Evolutionary conservation across 2,113 vertebrate genomes (phyloP).

Genomic region (Panthera leo): DNA sequence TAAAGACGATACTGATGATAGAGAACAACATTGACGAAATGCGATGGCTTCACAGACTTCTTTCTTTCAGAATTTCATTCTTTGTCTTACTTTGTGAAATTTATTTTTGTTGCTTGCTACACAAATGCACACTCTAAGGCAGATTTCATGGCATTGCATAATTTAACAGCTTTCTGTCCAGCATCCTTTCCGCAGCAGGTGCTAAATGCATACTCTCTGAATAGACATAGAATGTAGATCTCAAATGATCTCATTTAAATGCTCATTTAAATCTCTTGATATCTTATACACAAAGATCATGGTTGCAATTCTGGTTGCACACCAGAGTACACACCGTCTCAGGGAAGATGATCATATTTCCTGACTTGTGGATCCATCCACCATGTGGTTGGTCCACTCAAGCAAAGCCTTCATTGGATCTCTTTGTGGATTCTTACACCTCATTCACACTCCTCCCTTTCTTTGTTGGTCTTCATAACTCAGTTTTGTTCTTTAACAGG

Average conservation of each 20-base stretch:
- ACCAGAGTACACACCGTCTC: constrained; percentile 88
- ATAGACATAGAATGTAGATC: constrained; percentile 92
- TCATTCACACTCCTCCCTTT: constrained; percentile 94
- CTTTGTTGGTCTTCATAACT: constrained; percentile 94
- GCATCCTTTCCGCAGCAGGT: constrained; percentile 93
- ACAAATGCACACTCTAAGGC: constrained; percentile 92
- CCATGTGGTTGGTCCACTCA: constrained; percentile 91
- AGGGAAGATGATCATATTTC: constrained; percentile 91
- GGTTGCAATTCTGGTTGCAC: constrained; percentile 90
- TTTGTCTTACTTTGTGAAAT: constrained; percentile 95
- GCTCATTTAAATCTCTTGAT: constrained; percentile 92
- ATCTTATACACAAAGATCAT: constrained; percentile 91
- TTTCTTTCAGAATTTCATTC: constrained; percentile 93
- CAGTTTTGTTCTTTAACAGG: constrained; percentile 91
- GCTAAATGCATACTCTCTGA: constrained; percentile 93
- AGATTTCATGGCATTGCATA: constrained; percentile 94
- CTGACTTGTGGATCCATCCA: constrained; percentile 93
- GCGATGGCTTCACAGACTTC: constrained; percentile 95
- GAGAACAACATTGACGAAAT: constrained; percentile 91
- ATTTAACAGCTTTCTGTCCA: constrained; percentile 93
- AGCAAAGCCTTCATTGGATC: constrained; percentile 92
- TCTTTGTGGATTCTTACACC: constrained; percentile 91
- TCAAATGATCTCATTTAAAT: constrained; percentile 85
- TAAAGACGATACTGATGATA: constrained; percentile 88
- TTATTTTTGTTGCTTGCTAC: constrained; percentile 94